Evolutionary conservation across 2,113 vertebrate genomes (phyloP).

Genomic region (Hemichromis elongatus): DNA sequence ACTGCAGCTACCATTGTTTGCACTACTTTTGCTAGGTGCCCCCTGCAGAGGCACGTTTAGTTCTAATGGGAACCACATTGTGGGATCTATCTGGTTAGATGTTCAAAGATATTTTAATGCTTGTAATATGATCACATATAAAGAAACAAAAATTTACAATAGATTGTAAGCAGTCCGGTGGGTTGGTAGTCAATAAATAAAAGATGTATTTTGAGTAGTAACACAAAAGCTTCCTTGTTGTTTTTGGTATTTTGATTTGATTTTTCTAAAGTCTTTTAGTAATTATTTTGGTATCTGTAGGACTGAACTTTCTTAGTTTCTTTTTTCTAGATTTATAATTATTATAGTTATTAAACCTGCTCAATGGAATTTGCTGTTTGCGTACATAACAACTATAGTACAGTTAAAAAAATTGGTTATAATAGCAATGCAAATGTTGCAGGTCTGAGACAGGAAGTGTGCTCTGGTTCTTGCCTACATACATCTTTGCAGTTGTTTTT

Average conservation of each 20-base stretch:
- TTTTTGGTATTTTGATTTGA: too few species aligned
- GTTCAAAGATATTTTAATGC: conserved; percentile 31
- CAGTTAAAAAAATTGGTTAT: neutral
- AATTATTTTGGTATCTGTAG: too few species aligned
- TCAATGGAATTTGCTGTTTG: neutral
- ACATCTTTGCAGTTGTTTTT: neutral
- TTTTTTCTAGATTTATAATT: neutral
- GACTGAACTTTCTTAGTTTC: neutral
- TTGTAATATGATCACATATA: neutral
- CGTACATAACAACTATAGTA: neutral
- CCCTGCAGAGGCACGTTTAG: conserved; percentile 16
- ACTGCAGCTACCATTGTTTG: conserved; percentile 9
- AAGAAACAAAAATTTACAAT: neutral
- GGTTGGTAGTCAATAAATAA: neutral
- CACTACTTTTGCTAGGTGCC: conserved; percentile 3
- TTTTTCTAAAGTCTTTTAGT: neutral
- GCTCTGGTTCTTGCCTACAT: neutral
- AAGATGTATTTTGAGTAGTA: neutral
- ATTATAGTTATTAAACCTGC: neutral
- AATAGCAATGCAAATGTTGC: neutral
- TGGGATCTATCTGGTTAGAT: conserved; percentile 28
- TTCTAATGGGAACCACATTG: conserved; percentile 61
- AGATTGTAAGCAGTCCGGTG: neutral
- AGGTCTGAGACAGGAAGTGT: neutral
- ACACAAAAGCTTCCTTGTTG: neutral